Base-by-base conservation (phyloP, 2,888 invertebrate species). In the Dryocosmus kuriphilus region DNA sequence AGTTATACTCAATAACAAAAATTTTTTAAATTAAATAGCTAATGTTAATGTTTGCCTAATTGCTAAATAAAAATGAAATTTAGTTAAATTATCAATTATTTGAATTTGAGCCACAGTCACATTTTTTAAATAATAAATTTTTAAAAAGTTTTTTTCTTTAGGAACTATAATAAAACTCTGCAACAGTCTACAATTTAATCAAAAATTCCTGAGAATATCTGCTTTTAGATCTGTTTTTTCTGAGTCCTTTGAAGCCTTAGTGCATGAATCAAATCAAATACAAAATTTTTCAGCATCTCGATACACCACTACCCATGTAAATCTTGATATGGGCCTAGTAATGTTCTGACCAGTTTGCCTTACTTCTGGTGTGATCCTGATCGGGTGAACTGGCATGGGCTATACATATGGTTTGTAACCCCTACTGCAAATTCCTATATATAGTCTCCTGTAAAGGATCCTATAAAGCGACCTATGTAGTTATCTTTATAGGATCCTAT, bases 1-100 rank as follows among this genome's bases (percentile, higher is more conserved):
- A 90, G 89, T 82, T 41, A 35, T 19, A 24, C 4, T 0, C 11
- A 57, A 22, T 24, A 51, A 22, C 16, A 0, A 30, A 38, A 9
- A 16, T 24, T 51, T 16, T 61, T 6, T 14, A 51, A 38, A 19
- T n/a, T 1, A 73, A 32, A 61, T 19, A 30, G 14, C n/a, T 24
- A 19, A 46, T 22, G 22, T n/a, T n/a, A 62, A 57, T 41, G 24
- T 30, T 1, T 8, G n/a, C 62, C n/a, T 51, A n/a, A 46, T 46
- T n/a, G 7, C 0, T 19, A 19, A 7, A 1, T 46, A 19, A 11
- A n/a, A n/a, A 35, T 35, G 9, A 35, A 35, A 11, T 35, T 9
- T n/a, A n/a, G n/a, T n/a, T n/a, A n/a, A n/a, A n/a, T n/a, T n/a
- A n/a, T n/a, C n/a, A n/a, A n/a, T n/a, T n/a, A 41, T 41, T 41